Evolutionary conservation across 2,113 vertebrate species (phyloP).

Genomic region (Prietella phreatophila): DNA sequence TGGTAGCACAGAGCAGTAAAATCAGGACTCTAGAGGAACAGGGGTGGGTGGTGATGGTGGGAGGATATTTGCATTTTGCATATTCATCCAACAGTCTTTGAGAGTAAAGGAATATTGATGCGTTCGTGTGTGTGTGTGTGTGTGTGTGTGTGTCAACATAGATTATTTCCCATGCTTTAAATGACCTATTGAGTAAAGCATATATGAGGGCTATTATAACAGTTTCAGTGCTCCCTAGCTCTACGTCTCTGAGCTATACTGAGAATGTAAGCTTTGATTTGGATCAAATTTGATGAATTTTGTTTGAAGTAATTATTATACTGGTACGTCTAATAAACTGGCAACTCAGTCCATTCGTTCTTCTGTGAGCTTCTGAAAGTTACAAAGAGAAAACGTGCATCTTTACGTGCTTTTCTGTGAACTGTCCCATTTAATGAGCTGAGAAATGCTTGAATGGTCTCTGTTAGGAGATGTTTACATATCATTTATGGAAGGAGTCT

Average conservation of each 20-base stretch:
- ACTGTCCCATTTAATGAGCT: too few relatives aligned
- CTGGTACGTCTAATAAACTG: too few relatives aligned
- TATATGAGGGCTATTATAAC: neutral
- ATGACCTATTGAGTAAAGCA: neutral
- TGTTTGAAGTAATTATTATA: too few relatives aligned
- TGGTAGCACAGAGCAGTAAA: neutral
- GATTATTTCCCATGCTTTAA: neutral
- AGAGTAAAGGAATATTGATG: neutral
- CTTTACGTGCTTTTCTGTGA: too few relatives aligned
- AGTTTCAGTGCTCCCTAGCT: neutral
- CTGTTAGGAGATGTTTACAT: too few relatives aligned
- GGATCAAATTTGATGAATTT: too few relatives aligned
- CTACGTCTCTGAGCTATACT: neutral
- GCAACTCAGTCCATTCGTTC: too few relatives aligned
- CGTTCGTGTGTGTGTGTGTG: neutral
- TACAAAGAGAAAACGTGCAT: too few relatives aligned
- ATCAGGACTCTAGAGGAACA: neutral
- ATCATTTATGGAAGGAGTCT: too few relatives aligned
- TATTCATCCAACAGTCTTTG: neutral
- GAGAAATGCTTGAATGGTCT: too few relatives aligned
- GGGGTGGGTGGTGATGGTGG: neutral
- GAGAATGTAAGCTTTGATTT: too few relatives aligned
- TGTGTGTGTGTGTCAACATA: neutral
- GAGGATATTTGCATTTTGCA: constrained; percentile 5
- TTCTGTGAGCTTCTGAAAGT: too few relatives aligned